A percentile compares a stretch with the other conserved stretches of the same genome.
phyloP scores from a whole-genome alignment of 2,113 vertebrate genomes.

The Stigmatopora nigra region DNA sequence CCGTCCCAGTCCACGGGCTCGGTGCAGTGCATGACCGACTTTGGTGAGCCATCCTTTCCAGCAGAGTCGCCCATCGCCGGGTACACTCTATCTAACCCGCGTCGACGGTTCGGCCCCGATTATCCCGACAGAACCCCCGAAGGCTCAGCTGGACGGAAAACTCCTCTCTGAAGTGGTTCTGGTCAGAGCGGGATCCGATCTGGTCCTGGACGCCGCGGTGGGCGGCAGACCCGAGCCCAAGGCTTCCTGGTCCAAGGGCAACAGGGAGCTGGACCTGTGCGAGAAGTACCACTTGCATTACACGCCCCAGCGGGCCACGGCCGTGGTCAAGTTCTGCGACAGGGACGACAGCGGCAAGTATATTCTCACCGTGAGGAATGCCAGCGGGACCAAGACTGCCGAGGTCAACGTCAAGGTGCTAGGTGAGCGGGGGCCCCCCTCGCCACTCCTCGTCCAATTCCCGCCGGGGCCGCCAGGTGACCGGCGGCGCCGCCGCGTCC shows the following conservation, averaged over 20 bases:
- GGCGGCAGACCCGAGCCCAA: conserved; percentile 96
- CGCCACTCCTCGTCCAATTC: background rate
- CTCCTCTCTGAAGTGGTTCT: conserved; percentile 83
- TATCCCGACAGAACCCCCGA: conserved; percentile 81
- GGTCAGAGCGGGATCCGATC: conserved; percentile 90
- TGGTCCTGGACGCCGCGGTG: conserved; percentile 91
- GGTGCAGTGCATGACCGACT: conserved; percentile 93
- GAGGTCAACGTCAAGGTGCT: conserved; percentile 94
- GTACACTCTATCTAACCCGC: background rate
- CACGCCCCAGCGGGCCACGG: conserved; percentile 82
- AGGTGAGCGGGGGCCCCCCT: conserved; percentile 72
- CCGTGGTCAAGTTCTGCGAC: conserved; percentile 96
- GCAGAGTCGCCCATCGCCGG: no score
- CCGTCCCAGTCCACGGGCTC: conserved; percentile 89
- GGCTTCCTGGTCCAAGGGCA: conserved; percentile 91
- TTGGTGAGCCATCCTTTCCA: conserved; percentile 73
- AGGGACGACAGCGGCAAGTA: conserved; percentile 91
- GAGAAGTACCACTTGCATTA: conserved; percentile 93
- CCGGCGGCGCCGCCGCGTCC: background rate
- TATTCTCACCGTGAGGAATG: conserved; percentile 86
- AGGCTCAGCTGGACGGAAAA: conserved; percentile 88
- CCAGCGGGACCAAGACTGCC: conserved; percentile 88
- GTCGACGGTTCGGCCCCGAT: background rate
- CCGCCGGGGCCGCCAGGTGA: no score
- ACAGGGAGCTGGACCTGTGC: conserved; percentile 85